These are phyloP conservation scores for Nycticryphes semicollaris DNA, from an alignment of 2,113 vertebrate species.

Conservation along the genomic window DNA sequence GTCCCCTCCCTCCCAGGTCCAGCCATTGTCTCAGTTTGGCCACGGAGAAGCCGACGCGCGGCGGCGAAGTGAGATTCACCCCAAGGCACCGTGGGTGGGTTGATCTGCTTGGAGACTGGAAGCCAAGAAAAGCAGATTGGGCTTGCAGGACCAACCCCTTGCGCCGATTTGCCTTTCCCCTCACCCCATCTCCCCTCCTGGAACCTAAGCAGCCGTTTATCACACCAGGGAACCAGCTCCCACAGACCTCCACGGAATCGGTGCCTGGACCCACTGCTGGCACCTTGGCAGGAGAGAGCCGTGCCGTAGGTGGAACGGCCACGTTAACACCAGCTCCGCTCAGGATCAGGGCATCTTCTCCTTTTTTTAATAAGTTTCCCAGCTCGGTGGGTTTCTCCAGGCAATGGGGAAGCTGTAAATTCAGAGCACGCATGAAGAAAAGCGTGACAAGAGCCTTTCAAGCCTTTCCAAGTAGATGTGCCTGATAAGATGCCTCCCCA, in stretches of 20 bases:
- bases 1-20: background rate
- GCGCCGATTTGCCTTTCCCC: background rate
- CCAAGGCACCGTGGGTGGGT: rapidly evolving
- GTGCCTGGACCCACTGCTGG: background rate
- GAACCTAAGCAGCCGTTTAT: background rate
- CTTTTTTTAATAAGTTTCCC: background rate
- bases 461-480: conserved; percentile 62
- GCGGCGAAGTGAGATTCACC: background rate
- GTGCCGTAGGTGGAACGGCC: background rate
- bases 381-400: background rate
- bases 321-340: background rate
- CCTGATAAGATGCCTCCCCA: conserved; percentile 51
- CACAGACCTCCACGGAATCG: too few species aligned
- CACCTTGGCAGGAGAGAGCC: background rate
- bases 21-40: background rate
- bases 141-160: background rate
- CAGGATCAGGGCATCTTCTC: background rate
- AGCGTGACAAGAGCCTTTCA: conserved; percentile 38
- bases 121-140: background rate
- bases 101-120: background rate
- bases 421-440: background rate
- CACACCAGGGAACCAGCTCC: background rate
- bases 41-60: background rate
- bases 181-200: background rate
- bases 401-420: background rate